Percentiles rank a stretch among this genome's conserved stretches.
These are phyloP conservation scores for Rhea americana DNA, from an alignment of 2,113 vertebrate genomes.

Conservation along the genomic window DNA sequence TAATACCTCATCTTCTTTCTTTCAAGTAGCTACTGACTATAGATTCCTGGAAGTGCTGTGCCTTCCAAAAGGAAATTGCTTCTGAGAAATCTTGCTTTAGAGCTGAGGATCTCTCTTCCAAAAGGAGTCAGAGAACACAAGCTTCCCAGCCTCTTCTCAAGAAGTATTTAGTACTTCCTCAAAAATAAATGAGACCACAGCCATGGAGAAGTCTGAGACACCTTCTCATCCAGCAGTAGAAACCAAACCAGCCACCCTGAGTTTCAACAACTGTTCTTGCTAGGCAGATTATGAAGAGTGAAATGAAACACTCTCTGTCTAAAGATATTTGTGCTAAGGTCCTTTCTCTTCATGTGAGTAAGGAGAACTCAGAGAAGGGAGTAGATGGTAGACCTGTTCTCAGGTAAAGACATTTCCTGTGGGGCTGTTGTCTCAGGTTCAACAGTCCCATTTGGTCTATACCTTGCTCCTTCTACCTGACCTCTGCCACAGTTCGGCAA, in stretches of 20 bases:
- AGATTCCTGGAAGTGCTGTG: not conserved
- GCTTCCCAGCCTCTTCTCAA: not conserved
- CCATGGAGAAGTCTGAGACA: rapidly evolving
- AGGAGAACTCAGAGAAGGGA: not conserved
- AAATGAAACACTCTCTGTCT: not conserved
- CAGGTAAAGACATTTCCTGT: rapidly evolving
- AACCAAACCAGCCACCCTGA: not conserved
- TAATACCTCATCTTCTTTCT: not conserved
- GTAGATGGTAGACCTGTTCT: not conserved
- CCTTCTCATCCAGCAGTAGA: not conserved
- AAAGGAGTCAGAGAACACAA: not conserved
- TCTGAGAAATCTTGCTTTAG: not conserved
- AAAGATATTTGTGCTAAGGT: not conserved
- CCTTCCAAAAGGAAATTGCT: not conserved
- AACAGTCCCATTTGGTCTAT: not conserved
- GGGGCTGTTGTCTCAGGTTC: not conserved
- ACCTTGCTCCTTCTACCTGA: not conserved
- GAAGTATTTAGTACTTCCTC: not conserved
- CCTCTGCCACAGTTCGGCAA: not conserved
- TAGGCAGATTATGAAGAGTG: not conserved
- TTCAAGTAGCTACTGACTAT: not conserved
- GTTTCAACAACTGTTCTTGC: not conserved
- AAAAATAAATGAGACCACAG: not conserved
- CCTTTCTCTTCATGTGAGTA: rapidly evolving
- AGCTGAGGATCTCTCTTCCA: not conserved